Base-by-base conservation (phyloP, 2,888 invertebrate genomes). In the Plagiodera versicolora region DNA sequence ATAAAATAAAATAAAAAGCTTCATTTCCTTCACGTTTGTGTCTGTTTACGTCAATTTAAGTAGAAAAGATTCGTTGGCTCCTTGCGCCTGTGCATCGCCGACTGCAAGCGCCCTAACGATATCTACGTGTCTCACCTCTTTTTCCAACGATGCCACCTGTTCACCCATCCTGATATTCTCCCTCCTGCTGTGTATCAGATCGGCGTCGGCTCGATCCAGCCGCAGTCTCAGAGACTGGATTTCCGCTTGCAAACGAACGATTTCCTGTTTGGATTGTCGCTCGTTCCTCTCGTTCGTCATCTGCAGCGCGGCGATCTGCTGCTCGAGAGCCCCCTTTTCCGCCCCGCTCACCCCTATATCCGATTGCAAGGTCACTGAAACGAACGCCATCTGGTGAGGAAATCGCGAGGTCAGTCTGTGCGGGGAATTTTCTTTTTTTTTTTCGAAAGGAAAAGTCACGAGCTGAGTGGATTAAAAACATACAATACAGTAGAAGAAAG, bases 51-150 rank as follows among this genome's bases (percentile, higher is more conserved):
- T n/a, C n/a, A n/a, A n/a, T n/a, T n/a, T n/a, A n/a, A n/a, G n/a
- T n/a, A n/a, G n/a, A n/a, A n/a, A n/a, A n/a, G n/a, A n/a, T n/a
- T n/a, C n/a, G n/a, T n/a, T n/a, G n/a, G n/a, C n/a, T n/a, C n/a
- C n/a, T n/a, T n/a, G n/a, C n/a, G n/a, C n/a, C n/a, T n/a, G n/a
- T n/a, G n/a, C n/a, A n/a, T n/a, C n/a, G n/a, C n/a, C n/a, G n/a
- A n/a, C n/a, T n/a, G n/a, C n/a, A n/a, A n/a, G n/a, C n/a, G n/a
- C n/a, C n/a, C n/a, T n/a, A n/a, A n/a, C n/a, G n/a, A n/a, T n/a
- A n/a, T n/a, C n/a, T n/a, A n/a, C n/a, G n/a, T n/a, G n/a, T n/a
- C 16, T 51, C 76, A 92, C 92, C 86, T 93, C 92, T 80, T 92
- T 91, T 74, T 94, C 92, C 68, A 92, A 79, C 58, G 86, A 87